Evolutionary conservation across 2,797 vertebrate species (phyloP).

Genomic region (Anguilla megastoma): DNA sequence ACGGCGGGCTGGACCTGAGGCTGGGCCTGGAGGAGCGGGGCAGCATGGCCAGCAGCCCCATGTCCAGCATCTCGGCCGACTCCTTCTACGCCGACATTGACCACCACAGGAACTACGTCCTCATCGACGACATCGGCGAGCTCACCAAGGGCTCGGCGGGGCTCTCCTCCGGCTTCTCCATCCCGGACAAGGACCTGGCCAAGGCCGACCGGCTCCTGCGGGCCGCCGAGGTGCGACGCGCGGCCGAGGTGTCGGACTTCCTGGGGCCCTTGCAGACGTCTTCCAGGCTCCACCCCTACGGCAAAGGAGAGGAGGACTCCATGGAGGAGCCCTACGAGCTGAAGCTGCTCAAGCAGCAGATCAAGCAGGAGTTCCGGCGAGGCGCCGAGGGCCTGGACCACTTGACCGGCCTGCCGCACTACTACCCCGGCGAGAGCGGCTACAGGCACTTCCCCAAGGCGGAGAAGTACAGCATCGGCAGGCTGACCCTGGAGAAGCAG

Average conservation of each 20-base stretch:
- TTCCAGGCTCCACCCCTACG: slow-evolving; percentile 87
- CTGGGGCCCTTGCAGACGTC: slow-evolving; percentile 82
- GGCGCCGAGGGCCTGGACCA: slow-evolving; percentile 87
- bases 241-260: slow-evolving; percentile 85
- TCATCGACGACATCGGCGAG: slow-evolving; percentile 94
- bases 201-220: slow-evolving; percentile 92
- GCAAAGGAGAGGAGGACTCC: slow-evolving; percentile 88
- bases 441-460: slow-evolving; percentile 92
- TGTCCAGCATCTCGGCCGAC: slow-evolving; percentile 91
- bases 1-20: slow-evolving; percentile 87
- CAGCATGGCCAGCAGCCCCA: slow-evolving; percentile 88
- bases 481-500: slow-evolving; percentile 96
- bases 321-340: slow-evolving; percentile 99
- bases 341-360: slow-evolving; percentile 96
- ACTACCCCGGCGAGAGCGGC: slow-evolving; percentile 86
- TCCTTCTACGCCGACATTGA: slow-evolving; percentile 94
- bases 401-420: slow-evolving; percentile 87
- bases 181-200: slow-evolving; percentile 91
- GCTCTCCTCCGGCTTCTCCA: slow-evolving; percentile 85
- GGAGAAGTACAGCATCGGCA: slow-evolving; percentile 96
- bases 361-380: slow-evolving; percentile 96
- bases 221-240: slow-evolving; percentile 82
- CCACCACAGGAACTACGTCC: slow-evolving; percentile 88
- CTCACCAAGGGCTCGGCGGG: slow-evolving; percentile 86
- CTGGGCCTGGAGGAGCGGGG: slow-evolving; percentile 85